Base-by-base conservation (phyloP, 2,797 vertebrate genomes). In the Oryzias sinensis region DNA sequence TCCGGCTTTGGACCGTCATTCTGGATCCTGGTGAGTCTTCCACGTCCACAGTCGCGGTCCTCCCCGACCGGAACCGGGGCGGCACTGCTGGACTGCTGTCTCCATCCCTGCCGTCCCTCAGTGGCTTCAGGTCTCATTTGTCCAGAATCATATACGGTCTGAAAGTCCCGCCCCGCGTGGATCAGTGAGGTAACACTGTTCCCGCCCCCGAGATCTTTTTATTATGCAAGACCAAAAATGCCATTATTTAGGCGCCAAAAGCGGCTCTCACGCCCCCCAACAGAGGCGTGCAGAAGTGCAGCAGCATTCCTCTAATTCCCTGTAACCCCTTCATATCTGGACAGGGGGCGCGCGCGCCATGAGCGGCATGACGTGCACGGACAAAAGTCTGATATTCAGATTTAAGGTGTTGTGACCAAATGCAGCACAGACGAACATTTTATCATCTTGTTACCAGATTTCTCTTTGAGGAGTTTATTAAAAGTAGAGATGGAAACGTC, bases 91-190 rank as follows among this genome's bases (percentile, higher is more conserved):
- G 59, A 65, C 48, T 42, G 56, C 74, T 87, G 80, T 82, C 83
- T 76, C 83, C 74, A 72, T 18, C 76, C 53, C 70, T 53, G 72
- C 50, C 66, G 79, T 79, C 74, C 83, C 75, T 77, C 76, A 89
- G 77, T 84, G 83, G 68, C 73, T 76, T 65, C 59, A 78, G 70
- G 60, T 81, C 85, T 85, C 84, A 76, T 85, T 84, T 85, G 84
- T 86, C 76, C 79, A 76, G 85, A 86, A 83, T 85, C 88, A 91
- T 90, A 91, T 91, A 91, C 56, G 58, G 77, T 40, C 67, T 74
- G 69, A 72, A 87, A 86, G 86, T 33, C 82, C 88, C 89, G 85
- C 90, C 88, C 61, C 83, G 82, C 22, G 69, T 80, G 87, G 86
- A 76, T 80, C 81, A 75, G 74, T 88, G 86, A 88, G 82, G 80